Conservation (phyloP, 2,797 vertebrate species). For the Spondyliosoma cantharus region DNA sequence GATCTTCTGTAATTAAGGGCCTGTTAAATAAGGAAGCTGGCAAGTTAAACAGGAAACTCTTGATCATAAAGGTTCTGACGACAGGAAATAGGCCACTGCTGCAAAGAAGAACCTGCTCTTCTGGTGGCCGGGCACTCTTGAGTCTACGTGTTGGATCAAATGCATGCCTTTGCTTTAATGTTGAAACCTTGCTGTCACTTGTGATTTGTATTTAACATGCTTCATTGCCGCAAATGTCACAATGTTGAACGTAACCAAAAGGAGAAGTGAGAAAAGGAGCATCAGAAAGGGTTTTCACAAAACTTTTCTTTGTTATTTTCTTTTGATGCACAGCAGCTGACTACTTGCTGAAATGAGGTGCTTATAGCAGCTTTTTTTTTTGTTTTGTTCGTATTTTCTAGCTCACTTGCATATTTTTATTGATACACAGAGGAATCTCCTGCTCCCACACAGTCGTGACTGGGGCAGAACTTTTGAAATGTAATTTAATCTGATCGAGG, state of each 20-base stretch:
- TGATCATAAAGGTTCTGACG: slow-evolving; percentile 47
- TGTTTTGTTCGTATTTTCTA: slow-evolving; percentile 3
- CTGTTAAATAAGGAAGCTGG: slow-evolving; percentile 46
- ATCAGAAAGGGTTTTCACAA: neutral
- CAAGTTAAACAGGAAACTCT: slow-evolving; percentile 65
- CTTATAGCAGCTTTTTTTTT: neutral
- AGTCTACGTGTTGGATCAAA: neutral
- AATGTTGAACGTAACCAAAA: neutral
- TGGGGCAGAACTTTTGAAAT: slow-evolving; percentile 7
- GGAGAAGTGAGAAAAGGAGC: neutral
- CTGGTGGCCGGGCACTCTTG: slow-evolving; percentile 1
- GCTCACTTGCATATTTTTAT: slow-evolving; percentile 1
- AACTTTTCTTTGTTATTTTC: neutral
- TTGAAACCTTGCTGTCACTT: neutral
- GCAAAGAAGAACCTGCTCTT: slow-evolving; percentile 59
- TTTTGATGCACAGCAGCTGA: neutral
- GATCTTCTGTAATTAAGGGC: slow-evolving; percentile 23
- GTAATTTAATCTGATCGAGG: slow-evolving; percentile 1
- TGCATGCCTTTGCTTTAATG: neutral
- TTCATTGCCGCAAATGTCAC: neutral
- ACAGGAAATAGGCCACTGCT: slow-evolving; percentile 42
- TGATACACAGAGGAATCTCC: neutral
- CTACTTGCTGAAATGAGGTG: neutral
- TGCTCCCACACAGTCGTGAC: slow-evolving; percentile 22
- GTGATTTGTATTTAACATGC: neutral